phyloP scores from a whole-genome alignment of 2,888 invertebrate species.

The Plagiodera versicolora region DNA sequence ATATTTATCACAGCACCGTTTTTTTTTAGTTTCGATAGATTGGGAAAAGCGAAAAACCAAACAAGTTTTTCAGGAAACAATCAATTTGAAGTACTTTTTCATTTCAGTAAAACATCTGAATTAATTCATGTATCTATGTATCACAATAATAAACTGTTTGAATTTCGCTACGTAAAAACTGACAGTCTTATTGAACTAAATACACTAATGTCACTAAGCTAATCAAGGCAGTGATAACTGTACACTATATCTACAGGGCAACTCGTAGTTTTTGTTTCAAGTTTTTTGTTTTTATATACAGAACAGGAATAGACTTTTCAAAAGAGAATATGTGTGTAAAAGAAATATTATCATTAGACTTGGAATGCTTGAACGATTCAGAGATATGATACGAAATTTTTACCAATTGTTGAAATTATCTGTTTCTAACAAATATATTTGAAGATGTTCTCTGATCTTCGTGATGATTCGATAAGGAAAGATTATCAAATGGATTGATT shows the following conservation, averaged over 20 bases:
- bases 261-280: slow-evolving; percentile 26
- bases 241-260: slow-evolving; percentile 44
- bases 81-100: slow-evolving; percentile 3
- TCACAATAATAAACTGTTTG: slow-evolving; percentile 10
- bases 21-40: slow-evolving; percentile 24
- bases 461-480: too few species aligned
- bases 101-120: not conserved
- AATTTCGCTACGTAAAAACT: slow-evolving; percentile 25
- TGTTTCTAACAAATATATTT: too few species aligned
- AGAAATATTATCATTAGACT: too few species aligned
- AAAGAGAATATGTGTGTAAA: slow-evolving; percentile 14
- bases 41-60: slow-evolving; percentile 23
- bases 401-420: too few species aligned
- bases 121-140: too few species aligned
- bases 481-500: too few species aligned
- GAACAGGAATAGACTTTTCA: slow-evolving; percentile 19
- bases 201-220: slow-evolving; percentile 39
- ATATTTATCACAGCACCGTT: slow-evolving; percentile 30
- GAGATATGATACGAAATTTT: too few species aligned
- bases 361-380: not conserved
- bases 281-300: slow-evolving; percentile 22
- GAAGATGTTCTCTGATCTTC: too few species aligned
- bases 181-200: slow-evolving; percentile 48
- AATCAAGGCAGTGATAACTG: slow-evolving; percentile 46
- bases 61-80: slow-evolving; percentile 12